Evolutionary conservation across 2,888 invertebrate species (phyloP).

Genomic region (Carcina quercana): DNA sequence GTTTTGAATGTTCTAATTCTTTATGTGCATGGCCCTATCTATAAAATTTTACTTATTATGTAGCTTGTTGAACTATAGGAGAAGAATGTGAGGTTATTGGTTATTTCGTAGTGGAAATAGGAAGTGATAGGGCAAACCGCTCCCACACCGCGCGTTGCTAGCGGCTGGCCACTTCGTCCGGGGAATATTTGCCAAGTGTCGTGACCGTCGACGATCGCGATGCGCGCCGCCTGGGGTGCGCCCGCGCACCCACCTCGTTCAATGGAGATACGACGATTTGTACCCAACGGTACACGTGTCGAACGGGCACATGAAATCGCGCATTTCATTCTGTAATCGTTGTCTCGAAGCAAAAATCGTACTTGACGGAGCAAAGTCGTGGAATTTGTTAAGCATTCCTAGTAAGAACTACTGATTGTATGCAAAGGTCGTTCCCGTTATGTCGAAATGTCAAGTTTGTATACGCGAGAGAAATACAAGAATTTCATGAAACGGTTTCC

Average conservation of each 20-base stretch:
- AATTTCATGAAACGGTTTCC: slow-evolving; percentile 12
- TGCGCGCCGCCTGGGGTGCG: slow-evolving; percentile 66
- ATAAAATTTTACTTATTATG: not conserved
- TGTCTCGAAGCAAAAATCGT: slow-evolving; percentile 27
- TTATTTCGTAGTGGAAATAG: slow-evolving; percentile 62
- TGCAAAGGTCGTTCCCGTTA: slow-evolving; percentile 11
- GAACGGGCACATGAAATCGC: slow-evolving; percentile 44
- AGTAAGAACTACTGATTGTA: slow-evolving; percentile 9
- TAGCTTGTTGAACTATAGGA: slow-evolving; percentile 12
- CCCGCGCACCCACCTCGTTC: slow-evolving; percentile 35
- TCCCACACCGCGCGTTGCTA: slow-evolving; percentile 55
- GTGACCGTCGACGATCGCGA: slow-evolving; percentile 71
- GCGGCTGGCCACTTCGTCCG: slow-evolving; percentile 41
- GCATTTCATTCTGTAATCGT: slow-evolving; percentile 38
- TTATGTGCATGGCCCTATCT: too few species aligned
- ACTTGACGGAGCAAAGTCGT: slow-evolving; percentile 28
- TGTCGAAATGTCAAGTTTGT: slow-evolving; percentile 11
- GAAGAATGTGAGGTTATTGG: slow-evolving; percentile 46
- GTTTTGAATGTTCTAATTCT: slow-evolving; percentile 14
- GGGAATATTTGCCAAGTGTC: slow-evolving; percentile 71
- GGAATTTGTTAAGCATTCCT: slow-evolving; percentile 26
- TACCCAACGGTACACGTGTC: slow-evolving; percentile 64
- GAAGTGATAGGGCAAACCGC: slow-evolving; percentile 66
- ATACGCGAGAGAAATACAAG: slow-evolving; percentile 9
- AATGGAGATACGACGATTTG: slow-evolving; percentile 66